Percentiles rank a stretch among this genome's conserved stretches.
These are phyloP conservation scores for Apamea crenata DNA, from an alignment of 2,888 invertebrate species.

Conservation along the genomic window DNA sequence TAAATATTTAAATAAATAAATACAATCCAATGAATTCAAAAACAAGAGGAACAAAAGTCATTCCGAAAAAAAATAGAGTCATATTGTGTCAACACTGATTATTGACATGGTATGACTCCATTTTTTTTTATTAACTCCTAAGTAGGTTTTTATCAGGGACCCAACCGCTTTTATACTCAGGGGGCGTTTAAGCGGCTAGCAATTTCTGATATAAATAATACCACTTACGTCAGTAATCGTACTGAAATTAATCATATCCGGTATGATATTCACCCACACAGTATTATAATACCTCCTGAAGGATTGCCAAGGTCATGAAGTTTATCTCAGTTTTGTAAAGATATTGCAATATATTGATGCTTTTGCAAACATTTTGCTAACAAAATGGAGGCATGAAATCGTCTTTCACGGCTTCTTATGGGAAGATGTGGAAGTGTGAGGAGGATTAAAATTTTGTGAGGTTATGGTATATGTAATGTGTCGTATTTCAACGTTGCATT, in stretches of 20 bases:
- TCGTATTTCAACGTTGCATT: too few species aligned
- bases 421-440: too few species aligned
- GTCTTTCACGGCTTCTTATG: too few species aligned
- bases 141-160: conserved; percentile 2
- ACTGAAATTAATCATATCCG: conserved; percentile 34
- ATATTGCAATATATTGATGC: not conserved
- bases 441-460: too few species aligned
- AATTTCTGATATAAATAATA: conserved; percentile 23
- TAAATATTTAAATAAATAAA: not conserved
- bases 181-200: too few species aligned
- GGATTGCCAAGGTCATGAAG: conserved; percentile 19
- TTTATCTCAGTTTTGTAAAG: not conserved
- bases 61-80: too few species aligned
- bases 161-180: conserved; percentile 15
- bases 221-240: conserved; percentile 35
- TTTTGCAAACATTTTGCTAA: too few species aligned
- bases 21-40: not conserved
- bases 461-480: too few species aligned
- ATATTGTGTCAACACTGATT: not conserved
- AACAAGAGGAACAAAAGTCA: not conserved
- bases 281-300: conserved; percentile 33
- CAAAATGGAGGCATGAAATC: too few species aligned
- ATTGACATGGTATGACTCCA: not conserved
- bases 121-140: not conserved
- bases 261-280: conserved; percentile 8